Evolutionary conservation across 2,797 vertebrate genomes (phyloP).

Genomic region (Tympanoctomys barrerae): DNA sequence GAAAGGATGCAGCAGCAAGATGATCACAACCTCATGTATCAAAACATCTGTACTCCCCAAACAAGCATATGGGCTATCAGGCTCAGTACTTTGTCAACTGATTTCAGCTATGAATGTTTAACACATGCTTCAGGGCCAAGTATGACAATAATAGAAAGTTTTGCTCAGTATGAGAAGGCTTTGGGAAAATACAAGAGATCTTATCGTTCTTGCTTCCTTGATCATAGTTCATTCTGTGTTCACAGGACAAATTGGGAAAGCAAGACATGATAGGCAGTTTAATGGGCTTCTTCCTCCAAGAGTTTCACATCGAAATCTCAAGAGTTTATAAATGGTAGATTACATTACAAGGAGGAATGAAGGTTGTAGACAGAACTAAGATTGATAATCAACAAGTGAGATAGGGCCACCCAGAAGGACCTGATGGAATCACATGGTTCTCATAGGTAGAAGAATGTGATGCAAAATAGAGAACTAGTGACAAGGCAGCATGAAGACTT

Average conservation of each 20-base stretch:
- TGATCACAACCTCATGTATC: neutral
- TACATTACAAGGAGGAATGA: neutral
- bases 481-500: neutral
- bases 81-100: neutral
- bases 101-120: neutral
- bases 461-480: neutral
- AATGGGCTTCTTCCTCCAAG: neutral
- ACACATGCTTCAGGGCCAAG: neutral
- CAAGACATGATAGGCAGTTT: neutral
- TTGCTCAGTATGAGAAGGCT: neutral
- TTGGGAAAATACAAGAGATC: neutral
- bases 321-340: neutral
- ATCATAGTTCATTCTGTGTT: neutral
- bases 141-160: neutral
- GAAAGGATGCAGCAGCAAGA: neutral
- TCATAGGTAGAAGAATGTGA: neutral
- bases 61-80: neutral
- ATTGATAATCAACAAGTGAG: neutral
- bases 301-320: neutral
- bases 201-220: neutral
- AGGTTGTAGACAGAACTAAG: neutral
- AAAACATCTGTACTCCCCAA: neutral
- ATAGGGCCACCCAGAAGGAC: neutral
- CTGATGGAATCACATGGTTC: neutral
- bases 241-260: neutral